These are phyloP conservation scores for Macropodus opercularis DNA, from an alignment of 2,797 vertebrate genomes.

Conservation along the genomic window DNA sequence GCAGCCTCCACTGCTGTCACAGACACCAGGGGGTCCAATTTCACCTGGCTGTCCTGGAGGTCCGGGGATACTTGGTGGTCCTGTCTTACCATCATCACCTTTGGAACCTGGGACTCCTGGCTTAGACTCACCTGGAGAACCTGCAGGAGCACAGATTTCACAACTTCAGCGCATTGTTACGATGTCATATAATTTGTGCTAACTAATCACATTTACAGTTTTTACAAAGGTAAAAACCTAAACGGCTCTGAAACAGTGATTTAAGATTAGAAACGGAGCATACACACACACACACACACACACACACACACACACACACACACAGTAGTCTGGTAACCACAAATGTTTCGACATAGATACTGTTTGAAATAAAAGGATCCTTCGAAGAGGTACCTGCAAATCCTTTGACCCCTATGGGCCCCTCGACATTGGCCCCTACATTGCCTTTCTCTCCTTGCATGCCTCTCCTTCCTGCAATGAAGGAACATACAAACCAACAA, in stretches of 20 bases:
- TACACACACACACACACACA: no score
- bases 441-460: constrained; percentile 72
- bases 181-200: neutral
- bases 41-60: constrained; percentile 79
- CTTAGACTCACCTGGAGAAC: constrained; percentile 79
- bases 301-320: no score
- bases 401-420: constrained; percentile 78
- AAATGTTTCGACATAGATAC: neutral
- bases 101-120: constrained; percentile 71
- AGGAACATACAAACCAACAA: neutral
- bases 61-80: constrained; percentile 67
- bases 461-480: constrained; percentile 75
- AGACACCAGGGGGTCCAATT: constrained; percentile 79
- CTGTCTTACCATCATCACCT: constrained; percentile 77
- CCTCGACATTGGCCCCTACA: constrained; percentile 74
- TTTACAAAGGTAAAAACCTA: neutral
- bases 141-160: constrained; percentile 53
- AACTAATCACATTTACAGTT: neutral
- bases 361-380: neutral
- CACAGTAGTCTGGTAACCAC: no score
- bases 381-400: constrained; percentile 73
- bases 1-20: constrained; percentile 83
- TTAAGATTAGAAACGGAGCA: neutral
- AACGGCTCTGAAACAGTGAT: no score
- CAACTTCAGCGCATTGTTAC: neutral